These are phyloP conservation scores for Globia sparganii DNA, from an alignment of 2,888 invertebrate species.

Conservation along the genomic window DNA sequence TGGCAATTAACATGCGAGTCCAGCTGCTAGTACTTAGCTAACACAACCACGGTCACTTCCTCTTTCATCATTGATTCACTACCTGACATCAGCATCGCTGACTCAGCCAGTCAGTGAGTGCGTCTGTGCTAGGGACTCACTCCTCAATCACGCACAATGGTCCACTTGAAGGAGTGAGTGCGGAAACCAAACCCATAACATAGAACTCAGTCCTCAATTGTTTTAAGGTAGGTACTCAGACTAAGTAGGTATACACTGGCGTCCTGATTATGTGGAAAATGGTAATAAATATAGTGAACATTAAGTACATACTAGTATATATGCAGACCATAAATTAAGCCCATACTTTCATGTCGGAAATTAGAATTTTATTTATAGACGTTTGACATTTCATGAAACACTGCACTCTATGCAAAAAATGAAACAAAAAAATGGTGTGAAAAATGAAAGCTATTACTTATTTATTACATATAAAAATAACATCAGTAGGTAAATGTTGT, in stretches of 20 bases:
- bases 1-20: conserved; percentile 47
- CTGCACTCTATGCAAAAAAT: background rate
- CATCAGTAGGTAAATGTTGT: background rate
- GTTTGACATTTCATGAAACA: conserved; percentile 10
- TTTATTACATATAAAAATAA: conserved; percentile 16
- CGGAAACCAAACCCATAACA: too few species aligned
- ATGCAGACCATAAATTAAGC: background rate
- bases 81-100: conserved; percentile 34
- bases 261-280: background rate
- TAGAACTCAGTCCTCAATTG: background rate
- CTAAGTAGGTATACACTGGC: background rate
- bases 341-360: background rate
- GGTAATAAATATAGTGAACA: background rate
- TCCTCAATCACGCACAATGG: background rate
- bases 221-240: background rate
- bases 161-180: too few species aligned
- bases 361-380: conserved; percentile 1
- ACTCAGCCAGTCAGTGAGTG: background rate
- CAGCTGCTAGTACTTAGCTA: conserved; percentile 7
- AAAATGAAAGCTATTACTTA: conserved; percentile 10
- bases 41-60: conserved; percentile 40
- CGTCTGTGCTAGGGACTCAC: background rate
- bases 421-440: background rate
- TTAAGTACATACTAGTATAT: background rate
- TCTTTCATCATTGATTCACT: conserved; percentile 25